Evolutionary conservation across 2,888 invertebrate genomes (phyloP).

Genomic region (Drosophila mercatorum): DNA sequence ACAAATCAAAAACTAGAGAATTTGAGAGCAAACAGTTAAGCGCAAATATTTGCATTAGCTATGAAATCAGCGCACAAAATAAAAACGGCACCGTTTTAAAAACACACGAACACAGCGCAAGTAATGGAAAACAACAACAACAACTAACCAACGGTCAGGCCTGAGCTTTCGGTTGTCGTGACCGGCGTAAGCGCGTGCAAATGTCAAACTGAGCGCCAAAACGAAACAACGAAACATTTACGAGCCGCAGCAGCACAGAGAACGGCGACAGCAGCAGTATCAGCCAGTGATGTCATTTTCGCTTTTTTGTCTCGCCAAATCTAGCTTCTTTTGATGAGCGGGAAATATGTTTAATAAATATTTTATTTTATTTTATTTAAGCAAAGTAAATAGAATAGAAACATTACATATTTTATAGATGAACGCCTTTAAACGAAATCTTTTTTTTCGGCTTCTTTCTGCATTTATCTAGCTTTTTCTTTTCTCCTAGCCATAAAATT

Average conservation of each 20-base stretch:
- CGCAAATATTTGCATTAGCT: slow-evolving; percentile 58
- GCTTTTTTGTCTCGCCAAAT: no score
- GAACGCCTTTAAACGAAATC: no score
- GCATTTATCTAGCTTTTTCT: no score
- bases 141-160: slow-evolving; percentile 47
- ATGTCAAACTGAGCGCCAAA: slow-evolving; percentile 75
- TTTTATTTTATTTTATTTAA: no score
- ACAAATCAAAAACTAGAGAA: slow-evolving; percentile 18
- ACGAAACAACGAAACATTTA: slow-evolving; percentile 46
- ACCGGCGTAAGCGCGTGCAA: slow-evolving; percentile 77
- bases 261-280: slow-evolving; percentile 1
- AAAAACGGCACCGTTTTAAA: slow-evolving; percentile 34
- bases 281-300: slow-evolving; percentile 1
- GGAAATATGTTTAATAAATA: no score
- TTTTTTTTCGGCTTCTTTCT: no score
- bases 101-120: slow-evolving; percentile 10
- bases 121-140: slow-evolving; percentile 20
- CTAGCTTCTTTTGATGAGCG: no score
- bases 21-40: slow-evolving; percentile 33
- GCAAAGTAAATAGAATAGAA: no score
- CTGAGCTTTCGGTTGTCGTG: slow-evolving; percentile 47
- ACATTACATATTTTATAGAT: no score
- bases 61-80: slow-evolving; percentile 68
- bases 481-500: no score
- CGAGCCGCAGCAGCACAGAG: slow-evolving; percentile 17